Evolutionary conservation across 2,888 invertebrate species (phyloP).

Genomic region (Endomychus coccineus): DNA sequence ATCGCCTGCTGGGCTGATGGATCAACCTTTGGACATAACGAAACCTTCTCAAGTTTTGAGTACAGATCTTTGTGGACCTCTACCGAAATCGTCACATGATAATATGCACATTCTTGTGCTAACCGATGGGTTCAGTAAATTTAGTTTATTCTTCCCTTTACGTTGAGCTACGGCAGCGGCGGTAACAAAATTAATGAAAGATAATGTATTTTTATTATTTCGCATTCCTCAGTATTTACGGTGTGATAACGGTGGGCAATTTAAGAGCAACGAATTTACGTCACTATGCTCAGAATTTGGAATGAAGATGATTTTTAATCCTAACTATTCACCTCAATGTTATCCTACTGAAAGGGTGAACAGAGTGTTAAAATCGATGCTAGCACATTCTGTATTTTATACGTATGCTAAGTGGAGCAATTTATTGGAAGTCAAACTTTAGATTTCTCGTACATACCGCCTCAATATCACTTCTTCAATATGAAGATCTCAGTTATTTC

Average conservation of each 20-base stretch:
- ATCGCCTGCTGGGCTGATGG: slow-evolving; percentile 20
- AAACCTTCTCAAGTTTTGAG: slow-evolving; percentile 7
- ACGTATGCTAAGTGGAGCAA: too few relatives aligned
- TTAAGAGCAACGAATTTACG: slow-evolving; percentile 15
- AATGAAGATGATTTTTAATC: slow-evolving; percentile 18
- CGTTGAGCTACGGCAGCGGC: slow-evolving; percentile 17
- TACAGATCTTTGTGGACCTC: slow-evolving; percentile 8
- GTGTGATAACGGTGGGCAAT: slow-evolving; percentile 29
- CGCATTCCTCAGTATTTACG: slow-evolving; percentile 24
- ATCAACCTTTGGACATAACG: slow-evolving; percentile 1
- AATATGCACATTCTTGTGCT: slow-evolving; percentile 19
- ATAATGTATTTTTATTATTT: slow-evolving; percentile 24
- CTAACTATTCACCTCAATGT: too few relatives aligned
- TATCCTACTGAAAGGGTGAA: too few relatives aligned
- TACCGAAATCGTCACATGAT: slow-evolving; percentile 10
- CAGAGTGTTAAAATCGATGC: too few relatives aligned
- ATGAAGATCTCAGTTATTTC: too few relatives aligned
- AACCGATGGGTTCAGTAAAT: slow-evolving; percentile 23
- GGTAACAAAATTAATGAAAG: slow-evolving; percentile 18
- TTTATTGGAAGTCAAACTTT: too few relatives aligned
- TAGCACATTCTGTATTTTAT: too few relatives aligned
- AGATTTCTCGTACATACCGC: too few relatives aligned
- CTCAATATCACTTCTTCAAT: too few relatives aligned
- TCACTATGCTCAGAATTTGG: slow-evolving; percentile 15
- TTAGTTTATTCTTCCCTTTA: slow-evolving; percentile 21